phyloP scores from a whole-genome alignment of 1,140 invertebrate species.

The Asbolus verrucosus region DNA sequence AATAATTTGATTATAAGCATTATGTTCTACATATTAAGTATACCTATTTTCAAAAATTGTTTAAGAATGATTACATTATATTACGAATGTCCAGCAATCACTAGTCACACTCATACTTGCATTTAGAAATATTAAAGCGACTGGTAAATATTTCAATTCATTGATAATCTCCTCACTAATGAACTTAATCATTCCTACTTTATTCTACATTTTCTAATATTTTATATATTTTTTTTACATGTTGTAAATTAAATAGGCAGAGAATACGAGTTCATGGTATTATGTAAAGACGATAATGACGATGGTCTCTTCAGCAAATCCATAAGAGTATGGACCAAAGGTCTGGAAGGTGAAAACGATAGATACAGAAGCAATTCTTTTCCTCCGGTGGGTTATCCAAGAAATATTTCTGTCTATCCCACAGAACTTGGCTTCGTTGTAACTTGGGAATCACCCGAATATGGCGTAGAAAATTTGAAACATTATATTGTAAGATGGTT shows the following conservation, averaged over 20 bases:
- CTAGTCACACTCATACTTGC: no score
- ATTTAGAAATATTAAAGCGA: no score
- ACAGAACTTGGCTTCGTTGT: conserved; percentile 76
- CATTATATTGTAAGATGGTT: conserved; percentile 74
- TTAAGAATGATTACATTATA: no score
- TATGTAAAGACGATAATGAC: conserved; percentile 87
- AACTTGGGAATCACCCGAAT: conserved; percentile 77
- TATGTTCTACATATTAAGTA: no score
- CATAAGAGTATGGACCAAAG: conserved; percentile 80
- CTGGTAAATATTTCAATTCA: no score
- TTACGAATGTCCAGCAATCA: no score
- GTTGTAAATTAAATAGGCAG: conserved; percentile 65
- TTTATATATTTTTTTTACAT: no score
- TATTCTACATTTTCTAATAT: no score
- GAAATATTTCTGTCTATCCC: conserved; percentile 74
- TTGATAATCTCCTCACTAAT: no score
- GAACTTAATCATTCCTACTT: no score
- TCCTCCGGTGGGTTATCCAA: conserved; percentile 71
- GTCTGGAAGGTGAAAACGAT: conserved; percentile 61
- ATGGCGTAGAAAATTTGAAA: conserved; percentile 70
- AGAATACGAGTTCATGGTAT: conserved; percentile 91
- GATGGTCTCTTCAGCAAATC: conserved; percentile 92
- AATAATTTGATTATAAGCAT: no score
- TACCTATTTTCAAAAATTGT: no score
- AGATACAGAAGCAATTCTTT: conserved; percentile 29